Conservation (phyloP, 2,113 vertebrate genomes). For the Excalfactoria chinensis region DNA sequence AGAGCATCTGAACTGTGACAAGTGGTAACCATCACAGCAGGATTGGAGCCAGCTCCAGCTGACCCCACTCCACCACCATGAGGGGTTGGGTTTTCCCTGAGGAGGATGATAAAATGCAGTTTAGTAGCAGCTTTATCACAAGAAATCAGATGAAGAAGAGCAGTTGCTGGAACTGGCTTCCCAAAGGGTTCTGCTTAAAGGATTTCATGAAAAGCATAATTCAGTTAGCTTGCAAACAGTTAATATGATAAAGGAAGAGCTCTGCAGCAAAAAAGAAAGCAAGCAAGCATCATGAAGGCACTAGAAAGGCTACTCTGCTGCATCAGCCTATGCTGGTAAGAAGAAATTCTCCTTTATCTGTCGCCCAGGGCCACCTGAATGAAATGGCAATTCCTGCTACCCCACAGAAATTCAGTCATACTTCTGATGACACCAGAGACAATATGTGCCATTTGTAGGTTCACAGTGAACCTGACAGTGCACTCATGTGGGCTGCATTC, state of each 20-base stretch:
- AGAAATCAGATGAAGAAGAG: background rate
- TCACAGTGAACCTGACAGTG: conserved; percentile 11
- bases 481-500: conserved; percentile 18
- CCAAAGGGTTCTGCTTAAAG: background rate
- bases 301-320: background rate
- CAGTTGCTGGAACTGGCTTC: background rate
- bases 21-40: background rate
- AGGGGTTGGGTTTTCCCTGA: background rate
- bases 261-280: background rate
- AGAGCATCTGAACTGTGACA: background rate
- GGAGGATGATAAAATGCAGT: background rate
- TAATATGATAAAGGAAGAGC: background rate
- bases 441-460: background rate
- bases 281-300: background rate
- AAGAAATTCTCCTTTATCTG: background rate
- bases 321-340: background rate
- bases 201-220: background rate
- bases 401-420: conserved; percentile 1
- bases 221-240: conserved; percentile 18
- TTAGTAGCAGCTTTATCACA: background rate
- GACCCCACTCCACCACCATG: background rate
- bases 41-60: background rate
- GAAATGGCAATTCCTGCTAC: background rate
- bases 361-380: background rate
- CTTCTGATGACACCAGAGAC: conserved; percentile 13